These are phyloP conservation scores for Lanius ludovicianus DNA, from an alignment of 2,113 vertebrate genomes.

Conservation along the genomic window DNA sequence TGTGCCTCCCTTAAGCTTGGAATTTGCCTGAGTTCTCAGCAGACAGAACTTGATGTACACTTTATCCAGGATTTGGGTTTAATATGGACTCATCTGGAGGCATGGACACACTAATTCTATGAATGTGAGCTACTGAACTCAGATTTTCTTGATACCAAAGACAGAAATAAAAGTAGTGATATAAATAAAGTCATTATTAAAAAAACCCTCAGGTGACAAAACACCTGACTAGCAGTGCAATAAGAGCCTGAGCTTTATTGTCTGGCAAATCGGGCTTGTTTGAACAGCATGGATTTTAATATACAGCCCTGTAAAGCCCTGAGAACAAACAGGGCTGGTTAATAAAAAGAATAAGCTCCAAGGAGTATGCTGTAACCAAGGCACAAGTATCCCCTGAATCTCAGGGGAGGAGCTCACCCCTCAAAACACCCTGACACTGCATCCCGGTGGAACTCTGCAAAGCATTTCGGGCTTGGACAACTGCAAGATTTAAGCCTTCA, in stretches of 20 bases:
- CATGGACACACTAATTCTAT: background rate
- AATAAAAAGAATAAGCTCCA: background rate
- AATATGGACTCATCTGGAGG: background rate
- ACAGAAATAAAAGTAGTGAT: background rate
- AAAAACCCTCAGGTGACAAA: background rate
- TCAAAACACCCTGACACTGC: background rate
- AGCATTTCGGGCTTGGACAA: background rate
- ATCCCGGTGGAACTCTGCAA: background rate
- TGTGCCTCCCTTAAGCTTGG: background rate
- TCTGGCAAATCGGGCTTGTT: background rate
- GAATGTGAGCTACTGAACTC: background rate
- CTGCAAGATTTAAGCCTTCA: background rate
- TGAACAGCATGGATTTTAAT: background rate
- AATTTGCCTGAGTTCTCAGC: background rate
- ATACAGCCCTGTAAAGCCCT: background rate
- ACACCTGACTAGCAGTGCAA: background rate
- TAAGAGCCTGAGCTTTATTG: background rate
- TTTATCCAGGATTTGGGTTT: background rate
- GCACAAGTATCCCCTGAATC: background rate
- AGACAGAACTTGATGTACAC: background rate
- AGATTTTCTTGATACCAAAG: background rate
- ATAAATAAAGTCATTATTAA: background rate
- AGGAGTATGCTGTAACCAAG: background rate
- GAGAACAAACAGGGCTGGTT: background rate
- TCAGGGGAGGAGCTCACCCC: background rate